Percentiles rank a stretch among this genome's conserved stretches.
phyloP scores from a whole-genome alignment of 2,113 vertebrate species.

The Lanius collurio region DNA sequence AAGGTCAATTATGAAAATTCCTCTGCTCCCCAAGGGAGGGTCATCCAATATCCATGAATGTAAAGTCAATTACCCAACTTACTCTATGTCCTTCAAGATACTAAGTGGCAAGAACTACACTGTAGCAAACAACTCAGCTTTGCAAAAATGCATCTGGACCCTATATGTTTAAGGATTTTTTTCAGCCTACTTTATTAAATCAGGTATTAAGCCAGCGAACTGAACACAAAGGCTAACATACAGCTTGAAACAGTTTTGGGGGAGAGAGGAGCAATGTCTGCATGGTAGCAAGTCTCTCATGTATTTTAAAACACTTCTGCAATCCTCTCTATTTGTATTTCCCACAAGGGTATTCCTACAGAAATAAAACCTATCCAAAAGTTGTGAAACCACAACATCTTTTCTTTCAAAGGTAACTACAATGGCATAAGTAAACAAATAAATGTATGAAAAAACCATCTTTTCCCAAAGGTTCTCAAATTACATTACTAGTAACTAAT shows the following conservation, averaged over 20 bases:
- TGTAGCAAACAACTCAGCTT: background rate
- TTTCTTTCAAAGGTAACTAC: background rate
- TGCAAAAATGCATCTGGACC: background rate
- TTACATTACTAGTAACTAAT: background rate
- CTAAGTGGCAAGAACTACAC: background rate
- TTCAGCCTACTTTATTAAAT: background rate
- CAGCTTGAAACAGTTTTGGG: background rate
- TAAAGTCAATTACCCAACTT: background rate
- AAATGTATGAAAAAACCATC: background rate
- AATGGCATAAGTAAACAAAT: background rate
- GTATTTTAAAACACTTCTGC: background rate
- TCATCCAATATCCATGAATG: fast-evolving
- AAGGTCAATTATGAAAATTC: background rate
- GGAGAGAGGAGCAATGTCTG: background rate
- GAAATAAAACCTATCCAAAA: background rate
- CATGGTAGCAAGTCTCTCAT: background rate
- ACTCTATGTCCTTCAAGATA: background rate
- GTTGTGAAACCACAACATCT: background rate
- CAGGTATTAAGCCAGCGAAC: background rate
- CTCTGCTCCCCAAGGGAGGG: background rate
- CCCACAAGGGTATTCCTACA: background rate
- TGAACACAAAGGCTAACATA: background rate
- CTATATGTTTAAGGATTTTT: background rate
- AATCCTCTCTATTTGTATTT: background rate
- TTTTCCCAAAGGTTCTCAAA: background rate